Conservation (phyloP, 2,113 vertebrate species). For the Anarhynchus alexandrinus region DNA sequence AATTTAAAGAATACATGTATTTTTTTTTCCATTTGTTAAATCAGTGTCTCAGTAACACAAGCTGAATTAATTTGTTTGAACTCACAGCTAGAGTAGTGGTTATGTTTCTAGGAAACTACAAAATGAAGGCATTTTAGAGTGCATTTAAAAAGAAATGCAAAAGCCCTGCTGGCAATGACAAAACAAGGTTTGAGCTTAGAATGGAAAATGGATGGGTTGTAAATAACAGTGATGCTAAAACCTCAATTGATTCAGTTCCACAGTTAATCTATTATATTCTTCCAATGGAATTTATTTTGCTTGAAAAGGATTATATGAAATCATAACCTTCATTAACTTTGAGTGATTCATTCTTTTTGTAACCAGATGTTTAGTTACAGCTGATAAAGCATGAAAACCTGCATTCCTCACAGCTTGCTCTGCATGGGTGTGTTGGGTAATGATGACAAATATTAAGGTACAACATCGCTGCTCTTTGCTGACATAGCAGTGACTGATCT, state of each 20-base stretch:
- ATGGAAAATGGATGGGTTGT: not conserved
- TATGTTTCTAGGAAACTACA: constrained; percentile 30
- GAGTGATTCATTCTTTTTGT: constrained; percentile 48
- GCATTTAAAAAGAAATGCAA: not conserved
- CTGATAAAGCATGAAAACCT: constrained; percentile 67
- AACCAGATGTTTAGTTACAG: constrained; percentile 64
- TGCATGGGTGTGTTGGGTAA: constrained; percentile 61
- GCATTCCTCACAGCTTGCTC: constrained; percentile 67
- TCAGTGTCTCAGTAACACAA: not conserved
- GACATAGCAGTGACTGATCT: constrained; percentile 51
- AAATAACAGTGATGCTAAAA: constrained; percentile 28
- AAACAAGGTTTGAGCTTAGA: constrained; percentile 45
- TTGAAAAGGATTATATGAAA: constrained; percentile 56
- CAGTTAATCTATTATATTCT: constrained; percentile 37
- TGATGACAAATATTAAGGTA: constrained; percentile 66
- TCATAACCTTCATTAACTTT: constrained; percentile 56
- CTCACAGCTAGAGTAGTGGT: not conserved
- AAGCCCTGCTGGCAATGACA: constrained; percentile 41
- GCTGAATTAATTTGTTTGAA: not conserved
- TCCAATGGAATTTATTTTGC: constrained; percentile 55
- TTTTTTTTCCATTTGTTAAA: not conserved
- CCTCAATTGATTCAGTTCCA: not conserved
- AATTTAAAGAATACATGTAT: not conserved
- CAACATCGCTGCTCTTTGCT: not conserved
- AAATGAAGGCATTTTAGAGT: not conserved